A percentile compares a stretch with the other conserved stretches of the same genome.
Evolutionary conservation across 2,113 vertebrate species (phyloP).

Genomic region (Psammodynastes pulverulentus): DNA sequence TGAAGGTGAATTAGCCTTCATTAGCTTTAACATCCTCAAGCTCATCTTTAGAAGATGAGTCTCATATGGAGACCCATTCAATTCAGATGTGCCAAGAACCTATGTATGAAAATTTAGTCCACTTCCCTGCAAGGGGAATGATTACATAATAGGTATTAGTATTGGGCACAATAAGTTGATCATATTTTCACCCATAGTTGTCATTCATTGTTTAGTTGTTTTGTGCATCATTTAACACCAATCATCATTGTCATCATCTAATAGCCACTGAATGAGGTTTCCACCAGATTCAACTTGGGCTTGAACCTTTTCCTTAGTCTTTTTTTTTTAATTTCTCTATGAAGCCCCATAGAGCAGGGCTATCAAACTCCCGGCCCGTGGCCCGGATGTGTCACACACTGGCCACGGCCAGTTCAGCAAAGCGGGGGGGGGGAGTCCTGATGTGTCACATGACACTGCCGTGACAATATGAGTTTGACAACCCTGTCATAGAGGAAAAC

Average conservation of each 20-base stretch:
- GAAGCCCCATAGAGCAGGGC: neutral
- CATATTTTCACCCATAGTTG: neutral
- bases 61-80: neutral
- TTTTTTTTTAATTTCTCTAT: neutral
- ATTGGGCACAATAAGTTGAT: neutral
- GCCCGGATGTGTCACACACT: too few relatives aligned
- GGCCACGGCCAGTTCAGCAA: too few relatives aligned
- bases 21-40: neutral
- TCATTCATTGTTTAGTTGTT: neutral
- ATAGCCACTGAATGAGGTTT: neutral
- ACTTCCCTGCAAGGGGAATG: neutral
- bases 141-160: neutral
- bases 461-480: too few relatives aligned
- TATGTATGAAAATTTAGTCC: neutral
- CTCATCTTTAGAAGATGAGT: neutral
- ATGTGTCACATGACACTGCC: too few relatives aligned
- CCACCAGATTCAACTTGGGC: neutral
- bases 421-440: too few relatives aligned
- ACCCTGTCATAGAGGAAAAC: too few relatives aligned
- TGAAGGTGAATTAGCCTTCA: neutral
- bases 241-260: neutral
- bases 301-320: neutral
- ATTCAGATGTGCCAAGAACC: neutral
- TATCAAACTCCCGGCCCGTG: too few relatives aligned
- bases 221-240: neutral